Conservation (phyloP, 2,113 vertebrate species). For the Paracanthobrama guichenoti region DNA sequence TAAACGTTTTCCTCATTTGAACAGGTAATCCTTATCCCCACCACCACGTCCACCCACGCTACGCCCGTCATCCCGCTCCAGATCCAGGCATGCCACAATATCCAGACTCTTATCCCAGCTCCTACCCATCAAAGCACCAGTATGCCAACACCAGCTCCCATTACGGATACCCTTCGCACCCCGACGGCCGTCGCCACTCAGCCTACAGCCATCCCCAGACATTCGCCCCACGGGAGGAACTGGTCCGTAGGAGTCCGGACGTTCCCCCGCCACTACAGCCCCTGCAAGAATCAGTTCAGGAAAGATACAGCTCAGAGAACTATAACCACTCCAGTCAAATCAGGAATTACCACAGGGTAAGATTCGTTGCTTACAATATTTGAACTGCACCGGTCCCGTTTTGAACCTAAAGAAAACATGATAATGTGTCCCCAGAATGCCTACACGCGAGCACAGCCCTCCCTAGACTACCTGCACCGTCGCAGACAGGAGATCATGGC, state of each 20-base stretch:
- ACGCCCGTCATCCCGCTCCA: slow-evolving; percentile 74
- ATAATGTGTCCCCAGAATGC: slow-evolving; percentile 64
- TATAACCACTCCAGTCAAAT: slow-evolving; percentile 87
- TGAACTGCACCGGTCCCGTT: background rate
- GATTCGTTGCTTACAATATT: slow-evolving; percentile 37
- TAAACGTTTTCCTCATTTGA: slow-evolving; percentile 30
- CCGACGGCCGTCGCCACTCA: slow-evolving; percentile 80
- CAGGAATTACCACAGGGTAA: slow-evolving; percentile 86
- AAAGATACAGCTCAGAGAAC: slow-evolving; percentile 82
- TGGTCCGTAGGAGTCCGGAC: slow-evolving; percentile 88
- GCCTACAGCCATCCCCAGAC: slow-evolving; percentile 84
- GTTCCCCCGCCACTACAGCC: slow-evolving; percentile 72
- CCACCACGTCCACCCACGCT: slow-evolving; percentile 82
- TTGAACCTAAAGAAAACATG: background rate
- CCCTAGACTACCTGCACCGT: slow-evolving; percentile 90
- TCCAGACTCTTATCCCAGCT: slow-evolving; percentile 82
- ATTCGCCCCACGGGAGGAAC: slow-evolving; percentile 80
- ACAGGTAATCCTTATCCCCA: slow-evolving; percentile 87
- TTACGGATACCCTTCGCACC: slow-evolving; percentile 83
- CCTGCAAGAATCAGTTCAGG: slow-evolving; percentile 78
- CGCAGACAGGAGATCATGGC: slow-evolving; percentile 95
- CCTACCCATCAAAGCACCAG: slow-evolving; percentile 83
- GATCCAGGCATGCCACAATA: slow-evolving; percentile 84
- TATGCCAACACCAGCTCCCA: slow-evolving; percentile 83
- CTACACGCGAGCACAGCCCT: slow-evolving; percentile 79